phyloP scores from a whole-genome alignment of 2,113 vertebrate species.

The Dolichotis patagonum region DNA sequence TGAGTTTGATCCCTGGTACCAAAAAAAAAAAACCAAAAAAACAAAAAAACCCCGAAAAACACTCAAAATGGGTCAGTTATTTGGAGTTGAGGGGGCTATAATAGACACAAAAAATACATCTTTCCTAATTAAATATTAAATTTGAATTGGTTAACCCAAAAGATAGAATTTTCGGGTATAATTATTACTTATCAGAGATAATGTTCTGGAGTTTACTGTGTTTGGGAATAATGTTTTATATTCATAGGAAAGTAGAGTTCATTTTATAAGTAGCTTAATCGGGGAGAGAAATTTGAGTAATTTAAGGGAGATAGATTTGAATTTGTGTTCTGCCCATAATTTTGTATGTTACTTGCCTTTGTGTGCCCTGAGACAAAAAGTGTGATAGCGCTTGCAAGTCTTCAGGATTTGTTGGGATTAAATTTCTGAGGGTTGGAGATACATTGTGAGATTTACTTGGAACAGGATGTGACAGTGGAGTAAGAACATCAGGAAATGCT shows the following conservation, averaged over 20 bases:
- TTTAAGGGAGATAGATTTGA: constrained; percentile 24
- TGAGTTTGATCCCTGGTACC: too few species aligned
- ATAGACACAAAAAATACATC: not conserved
- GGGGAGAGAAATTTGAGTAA: not conserved
- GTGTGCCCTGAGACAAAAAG: constrained; percentile 44
- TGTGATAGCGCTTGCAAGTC: not conserved
- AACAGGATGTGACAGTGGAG: not conserved
- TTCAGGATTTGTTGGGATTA: not conserved
- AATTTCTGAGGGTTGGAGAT: not conserved
- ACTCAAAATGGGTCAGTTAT: not conserved
- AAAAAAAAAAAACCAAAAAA: too few species aligned
- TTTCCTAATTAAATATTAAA: not conserved
- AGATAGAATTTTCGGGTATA: not conserved
- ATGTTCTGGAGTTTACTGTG: constrained; percentile 7
- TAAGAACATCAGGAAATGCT: not conserved
- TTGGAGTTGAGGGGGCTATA: not conserved
- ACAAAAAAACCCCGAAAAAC: too few species aligned
- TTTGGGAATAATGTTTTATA: constrained; percentile 30
- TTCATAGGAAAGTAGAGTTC: not conserved
- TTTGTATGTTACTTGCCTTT: constrained; percentile 47
- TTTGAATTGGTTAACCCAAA: constrained; percentile 5
- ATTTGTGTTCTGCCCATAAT: not conserved
- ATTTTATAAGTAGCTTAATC: constrained; percentile 51
- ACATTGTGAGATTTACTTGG: not conserved
- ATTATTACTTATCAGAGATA: constrained; percentile 1